Base-by-base conservation (phyloP, 2,113 vertebrate species). In the Zosterops japonicus region DNA sequence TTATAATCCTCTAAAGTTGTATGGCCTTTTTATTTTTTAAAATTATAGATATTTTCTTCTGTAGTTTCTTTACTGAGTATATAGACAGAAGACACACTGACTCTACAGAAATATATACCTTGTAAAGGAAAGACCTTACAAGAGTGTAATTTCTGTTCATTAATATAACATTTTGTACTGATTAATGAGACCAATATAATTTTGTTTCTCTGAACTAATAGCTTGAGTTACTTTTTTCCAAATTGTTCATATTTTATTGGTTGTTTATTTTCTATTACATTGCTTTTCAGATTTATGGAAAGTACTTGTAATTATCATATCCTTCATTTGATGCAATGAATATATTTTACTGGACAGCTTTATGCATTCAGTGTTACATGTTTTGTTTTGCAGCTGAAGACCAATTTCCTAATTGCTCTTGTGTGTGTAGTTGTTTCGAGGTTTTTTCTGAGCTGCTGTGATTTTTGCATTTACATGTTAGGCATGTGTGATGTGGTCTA, bases 181-280 rank as follows among this genome's bases (percentile, higher is more conserved):
- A 96, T 94, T 95, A 96, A 93, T 83, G 88, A 90, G 65, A 69
- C 56, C 35, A 94, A 86, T 96, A 92, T 84, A 84, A 82, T 96
- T 96, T 94, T 69, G 35, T 94, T 75, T 93, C 96, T 97, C 59
- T 74, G 27, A 96, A 88, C 74, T 82, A 94, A 93, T 87, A 55
- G 55, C 63, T 93, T 88, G 63, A 77, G 77, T 70, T 78, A 12
- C 91, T 95, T 94, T 78, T 95, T 92, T 44, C 47, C 22, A 75
- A 90, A 87, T 70, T 87, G 31, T 88, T 90, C 41, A 19, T 75
- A 60, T 95, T 95, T 97, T 95, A 95, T 95, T 93, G 83, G 83
- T 52, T 94, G 47, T 92, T 96, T 95, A 60, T 90, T 95, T 96
- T 86, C 68, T 93, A 27, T 93, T 88, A 60, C 55, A 52, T 77